phyloP scores from a whole-genome alignment of 2,797 vertebrate species.

The Acanthurus leucopareius region DNA sequence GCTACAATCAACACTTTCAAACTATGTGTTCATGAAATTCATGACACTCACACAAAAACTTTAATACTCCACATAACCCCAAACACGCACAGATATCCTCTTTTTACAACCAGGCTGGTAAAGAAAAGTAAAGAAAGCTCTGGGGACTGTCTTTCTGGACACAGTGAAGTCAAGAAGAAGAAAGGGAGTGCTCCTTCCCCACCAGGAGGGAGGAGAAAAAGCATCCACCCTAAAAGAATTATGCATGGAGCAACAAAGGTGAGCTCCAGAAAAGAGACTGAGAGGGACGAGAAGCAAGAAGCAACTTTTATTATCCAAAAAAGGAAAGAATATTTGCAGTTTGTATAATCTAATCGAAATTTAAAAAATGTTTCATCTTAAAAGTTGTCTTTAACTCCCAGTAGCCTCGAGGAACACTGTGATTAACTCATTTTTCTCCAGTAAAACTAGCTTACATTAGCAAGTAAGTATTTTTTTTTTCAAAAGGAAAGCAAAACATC shows the following conservation, averaged over 20 bases:
- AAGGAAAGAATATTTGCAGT: too few relatives aligned
- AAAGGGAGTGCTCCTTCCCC: slow-evolving; percentile 66
- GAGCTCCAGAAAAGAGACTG: slow-evolving; percentile 32
- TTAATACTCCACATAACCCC: slow-evolving; percentile 16
- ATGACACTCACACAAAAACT: slow-evolving; percentile 25
- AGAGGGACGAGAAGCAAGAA: slow-evolving; percentile 1
- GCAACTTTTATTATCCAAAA: too few relatives aligned
- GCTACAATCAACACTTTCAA: slow-evolving; percentile 37
- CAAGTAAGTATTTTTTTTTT: too few relatives aligned
- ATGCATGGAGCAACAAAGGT: slow-evolving; percentile 73
- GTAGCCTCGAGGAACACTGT: too few relatives aligned
- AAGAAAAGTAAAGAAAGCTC: slow-evolving; percentile 66
- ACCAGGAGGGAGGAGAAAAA: slow-evolving; percentile 46
- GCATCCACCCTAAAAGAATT: slow-evolving; percentile 66
- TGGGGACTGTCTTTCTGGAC: slow-evolving; percentile 69
- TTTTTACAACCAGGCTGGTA: slow-evolving; percentile 33
- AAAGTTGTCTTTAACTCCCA: too few relatives aligned
- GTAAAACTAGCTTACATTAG: too few relatives aligned
- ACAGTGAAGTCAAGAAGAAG: slow-evolving; percentile 66
- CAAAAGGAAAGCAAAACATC: too few relatives aligned
- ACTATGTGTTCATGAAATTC: slow-evolving; percentile 29
- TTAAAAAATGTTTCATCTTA: too few relatives aligned
- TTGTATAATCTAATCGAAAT: too few relatives aligned
- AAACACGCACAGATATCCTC: slow-evolving; percentile 18
- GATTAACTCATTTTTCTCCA: too few relatives aligned